Evolutionary conservation across 2,797 vertebrate genomes (phyloP), one percentile per base, ranked within the genome.

Genomic region (Capromys pilorides): DNA sequence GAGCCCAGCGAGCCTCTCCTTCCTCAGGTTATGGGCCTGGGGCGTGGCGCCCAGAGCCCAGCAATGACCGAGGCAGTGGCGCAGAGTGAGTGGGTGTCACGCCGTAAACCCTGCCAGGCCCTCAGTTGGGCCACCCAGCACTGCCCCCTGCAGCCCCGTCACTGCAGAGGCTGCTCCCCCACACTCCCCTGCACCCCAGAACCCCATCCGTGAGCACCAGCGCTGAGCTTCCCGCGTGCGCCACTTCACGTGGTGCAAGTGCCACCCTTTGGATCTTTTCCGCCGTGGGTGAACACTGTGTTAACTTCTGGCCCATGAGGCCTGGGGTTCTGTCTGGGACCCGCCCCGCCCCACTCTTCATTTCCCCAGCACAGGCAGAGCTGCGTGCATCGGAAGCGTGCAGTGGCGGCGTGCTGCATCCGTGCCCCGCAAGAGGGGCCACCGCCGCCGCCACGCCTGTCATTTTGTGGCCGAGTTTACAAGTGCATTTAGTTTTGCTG

Each of bases 321-420:
- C 13, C 16, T 18, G 8, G 45, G 77, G 18, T 57, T 45, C 7
- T 6, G 13, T 12, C 36, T 1, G 14, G 81, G 21, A 28, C 0
- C 69, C 1, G 75, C 36, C n/a, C 81, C 67, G 81, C 28, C 13
- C 39, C 8, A 4, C n/a, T 21, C 49, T 45, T 61, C 2, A 0
- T 31, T 31, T 45, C 22, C 14, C n/a, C 33, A 45, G 45, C 45
- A 45, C 45, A 45, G 45, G 78, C n/a, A 67, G 16, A 51, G 54
- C 2, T 41, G 36, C 9, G 19, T 41, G 4, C 5, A 3, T 31
- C 8, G n/a, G 31, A 79, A 67, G 45, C 31, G 16, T 54, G 2
- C n/a, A 6, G 1, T 6, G 10, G 22, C 12, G 13, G 10, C 18
- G 61, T n/a, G 57, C 7, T 19, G 19, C 2, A 0, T 14, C 6